Percentiles rank a stretch among this genome's conserved stretches.
Evolutionary conservation across 2,113 vertebrate species (phyloP).

Genomic region (Coracopsis vasa): DNA sequence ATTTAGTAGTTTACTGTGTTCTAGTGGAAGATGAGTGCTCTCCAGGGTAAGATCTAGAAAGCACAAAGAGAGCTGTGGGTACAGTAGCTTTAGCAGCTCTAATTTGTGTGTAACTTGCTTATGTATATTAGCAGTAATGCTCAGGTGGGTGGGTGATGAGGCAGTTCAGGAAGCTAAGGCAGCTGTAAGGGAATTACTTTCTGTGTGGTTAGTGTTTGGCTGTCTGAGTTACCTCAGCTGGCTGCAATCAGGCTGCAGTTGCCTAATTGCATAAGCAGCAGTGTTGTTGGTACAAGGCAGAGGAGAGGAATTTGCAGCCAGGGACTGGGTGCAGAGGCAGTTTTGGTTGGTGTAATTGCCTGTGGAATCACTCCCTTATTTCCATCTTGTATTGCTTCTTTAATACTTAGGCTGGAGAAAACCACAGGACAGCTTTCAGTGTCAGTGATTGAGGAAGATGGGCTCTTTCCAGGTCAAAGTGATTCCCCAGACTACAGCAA

Average conservation of each 20-base stretch:
- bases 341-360: background rate
- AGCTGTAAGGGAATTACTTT: background rate
- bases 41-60: background rate
- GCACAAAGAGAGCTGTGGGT: background rate
- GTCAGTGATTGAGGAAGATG: background rate
- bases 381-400: background rate
- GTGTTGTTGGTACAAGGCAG: background rate
- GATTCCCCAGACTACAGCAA: background rate
- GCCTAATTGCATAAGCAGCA: background rate
- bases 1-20: background rate
- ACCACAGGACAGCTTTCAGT: background rate
- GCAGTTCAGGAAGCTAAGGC: background rate
- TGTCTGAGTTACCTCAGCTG: background rate
- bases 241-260: background rate
- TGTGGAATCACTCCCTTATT: background rate
- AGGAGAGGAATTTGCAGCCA: background rate
- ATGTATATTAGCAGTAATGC: background rate
- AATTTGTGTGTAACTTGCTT: background rate
- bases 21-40: background rate
- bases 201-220: background rate
- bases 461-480: background rate
- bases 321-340: background rate
- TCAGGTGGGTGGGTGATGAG: background rate
- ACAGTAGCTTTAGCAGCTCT: background rate
- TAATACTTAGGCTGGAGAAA: background rate